Evolutionary conservation across 2,888 invertebrate genomes (phyloP).

Genomic region (Nomada hirtipes): DNA sequence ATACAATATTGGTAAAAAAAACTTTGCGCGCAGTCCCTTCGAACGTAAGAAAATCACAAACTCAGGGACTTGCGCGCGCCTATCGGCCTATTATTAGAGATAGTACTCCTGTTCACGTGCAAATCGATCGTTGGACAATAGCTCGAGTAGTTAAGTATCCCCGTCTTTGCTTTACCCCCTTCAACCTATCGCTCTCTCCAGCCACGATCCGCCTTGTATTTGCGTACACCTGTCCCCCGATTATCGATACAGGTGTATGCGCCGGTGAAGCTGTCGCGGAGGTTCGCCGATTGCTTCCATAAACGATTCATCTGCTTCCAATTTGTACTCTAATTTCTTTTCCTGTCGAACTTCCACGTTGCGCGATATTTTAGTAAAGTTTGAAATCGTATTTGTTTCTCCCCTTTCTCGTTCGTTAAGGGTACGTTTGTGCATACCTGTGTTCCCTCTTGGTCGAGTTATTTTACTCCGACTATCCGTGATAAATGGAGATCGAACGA

Average conservation of each 20-base stretch:
- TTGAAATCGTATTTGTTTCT: no score
- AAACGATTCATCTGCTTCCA: background rate
- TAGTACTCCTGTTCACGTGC: slow-evolving; percentile 56
- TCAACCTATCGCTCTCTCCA: slow-evolving; percentile 32
- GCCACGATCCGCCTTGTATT: slow-evolving; percentile 48
- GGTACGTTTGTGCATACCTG: background rate
- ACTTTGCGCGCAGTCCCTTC: slow-evolving; percentile 14
- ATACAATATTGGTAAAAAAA: background rate
- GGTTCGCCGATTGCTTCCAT: slow-evolving; percentile 19
- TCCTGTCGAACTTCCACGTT: background rate
- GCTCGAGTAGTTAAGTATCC: slow-evolving; percentile 67
- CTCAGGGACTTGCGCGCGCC: slow-evolving; percentile 45
- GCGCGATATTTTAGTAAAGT: no score
- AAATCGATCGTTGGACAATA: slow-evolving; percentile 69
- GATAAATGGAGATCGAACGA: slow-evolving; percentile 15
- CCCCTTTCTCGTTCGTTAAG: background rate
- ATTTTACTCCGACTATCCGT: background rate
- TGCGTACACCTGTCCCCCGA: slow-evolving; percentile 57
- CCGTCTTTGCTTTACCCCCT: slow-evolving; percentile 59
- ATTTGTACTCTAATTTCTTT: background rate
- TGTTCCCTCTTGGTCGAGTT: background rate
- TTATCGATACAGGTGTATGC: slow-evolving; percentile 35
- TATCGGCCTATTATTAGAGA: slow-evolving; percentile 59
- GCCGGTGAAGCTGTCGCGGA: slow-evolving; percentile 29
- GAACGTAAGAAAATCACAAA: slow-evolving; percentile 31